Evolutionary conservation across 2,113 vertebrate genomes (phyloP).

Genomic region (Tenebrosternarchus preto): DNA sequence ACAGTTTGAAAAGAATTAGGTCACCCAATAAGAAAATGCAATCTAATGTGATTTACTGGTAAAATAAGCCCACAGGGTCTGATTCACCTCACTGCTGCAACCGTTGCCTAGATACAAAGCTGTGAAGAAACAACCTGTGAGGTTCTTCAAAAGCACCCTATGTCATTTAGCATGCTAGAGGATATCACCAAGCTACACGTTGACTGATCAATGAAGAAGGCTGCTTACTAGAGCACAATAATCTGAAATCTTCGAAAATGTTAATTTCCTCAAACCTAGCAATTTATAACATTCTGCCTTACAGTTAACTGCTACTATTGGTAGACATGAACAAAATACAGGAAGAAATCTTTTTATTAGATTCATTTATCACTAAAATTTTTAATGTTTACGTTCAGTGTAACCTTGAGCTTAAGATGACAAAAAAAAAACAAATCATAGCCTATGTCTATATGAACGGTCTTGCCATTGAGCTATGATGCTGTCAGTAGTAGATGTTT

Average conservation of each 20-base stretch:
- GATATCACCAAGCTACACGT: neutral
- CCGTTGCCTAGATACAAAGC: conserved; percentile 58
- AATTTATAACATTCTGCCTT: no score
- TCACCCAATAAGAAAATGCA: conserved; percentile 52
- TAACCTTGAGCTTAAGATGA: no score
- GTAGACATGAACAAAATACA: no score
- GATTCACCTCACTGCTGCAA: conserved; percentile 42
- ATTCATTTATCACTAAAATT: no score
- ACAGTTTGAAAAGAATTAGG: conserved; percentile 51
- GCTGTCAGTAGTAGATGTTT: no score
- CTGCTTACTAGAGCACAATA: conserved; percentile 2
- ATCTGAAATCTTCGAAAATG: neutral
- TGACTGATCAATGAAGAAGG: neutral
- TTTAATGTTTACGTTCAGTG: no score
- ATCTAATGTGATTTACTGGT: conserved; percentile 53
- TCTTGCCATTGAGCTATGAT: no score
- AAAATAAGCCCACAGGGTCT: conserved; percentile 43
- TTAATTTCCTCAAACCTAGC: neutral
- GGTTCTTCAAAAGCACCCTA: conserved; percentile 37
- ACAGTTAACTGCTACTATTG: no score
- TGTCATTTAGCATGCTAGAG: conserved; percentile 32
- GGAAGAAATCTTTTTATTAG: no score
- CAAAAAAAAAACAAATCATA: no score
- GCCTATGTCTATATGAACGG: no score
- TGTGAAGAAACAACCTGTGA: conserved; percentile 41